Conservation (phyloP, 2,888 invertebrate species). For the Mimumesa dahlbomi region DNA sequence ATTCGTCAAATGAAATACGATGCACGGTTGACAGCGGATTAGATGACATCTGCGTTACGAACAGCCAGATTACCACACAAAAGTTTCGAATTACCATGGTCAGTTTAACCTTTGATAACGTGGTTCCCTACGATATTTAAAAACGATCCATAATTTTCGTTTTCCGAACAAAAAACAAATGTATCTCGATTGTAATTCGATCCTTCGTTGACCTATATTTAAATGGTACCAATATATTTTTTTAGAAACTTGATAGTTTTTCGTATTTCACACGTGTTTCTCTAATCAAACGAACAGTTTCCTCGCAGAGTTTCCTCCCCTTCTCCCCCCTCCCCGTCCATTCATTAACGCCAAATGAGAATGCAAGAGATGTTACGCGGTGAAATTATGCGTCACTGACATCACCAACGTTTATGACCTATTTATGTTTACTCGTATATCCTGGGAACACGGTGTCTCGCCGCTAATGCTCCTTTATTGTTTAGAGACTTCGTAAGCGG, state of each 20-base stretch:
- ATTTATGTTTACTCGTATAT: slow-evolving; percentile 4
- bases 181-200: too few relatives aligned
- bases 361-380: slow-evolving; percentile 3
- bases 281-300: neutral
- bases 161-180: too few relatives aligned
- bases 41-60: slow-evolving; percentile 37
- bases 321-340: neutral
- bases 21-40: slow-evolving; percentile 45
- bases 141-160: neutral
- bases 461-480: neutral
- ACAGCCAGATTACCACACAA: slow-evolving; percentile 46
- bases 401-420: neutral
- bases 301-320: neutral
- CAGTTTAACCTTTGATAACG: neutral
- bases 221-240: too few relatives aligned
- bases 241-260: too few relatives aligned
- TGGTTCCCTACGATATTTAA: neutral
- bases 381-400: slow-evolving; percentile 1
- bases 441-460: neutral
- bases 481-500: slow-evolving; percentile 1
- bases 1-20: slow-evolving; percentile 60
- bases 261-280: neutral
- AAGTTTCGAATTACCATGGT: slow-evolving; percentile 49
- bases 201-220: too few relatives aligned
- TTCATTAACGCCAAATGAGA: too few relatives aligned